Conservation (phyloP, 2,888 invertebrate genomes). For the Coenonympha glycerion region DNA sequence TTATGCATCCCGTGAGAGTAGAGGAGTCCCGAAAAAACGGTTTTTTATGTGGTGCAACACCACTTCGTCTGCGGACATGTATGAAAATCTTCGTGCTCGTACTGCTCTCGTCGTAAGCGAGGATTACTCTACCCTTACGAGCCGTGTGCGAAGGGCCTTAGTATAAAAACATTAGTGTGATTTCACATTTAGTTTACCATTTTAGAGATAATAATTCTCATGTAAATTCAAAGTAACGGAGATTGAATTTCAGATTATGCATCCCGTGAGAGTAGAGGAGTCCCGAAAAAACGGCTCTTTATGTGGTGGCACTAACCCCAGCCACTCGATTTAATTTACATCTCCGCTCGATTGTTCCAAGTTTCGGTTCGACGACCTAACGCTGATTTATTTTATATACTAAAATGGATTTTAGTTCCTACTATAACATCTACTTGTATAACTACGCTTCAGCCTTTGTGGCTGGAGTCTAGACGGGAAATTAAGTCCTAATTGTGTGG, state of each 20-base stretch:
- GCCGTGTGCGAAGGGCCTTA: too few species aligned
- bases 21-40: neutral
- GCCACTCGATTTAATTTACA: constrained; percentile 72
- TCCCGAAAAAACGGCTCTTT: constrained; percentile 1
- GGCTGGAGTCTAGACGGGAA: constrained; percentile 36
- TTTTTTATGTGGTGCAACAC: constrained; percentile 17
- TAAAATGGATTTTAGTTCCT: constrained; percentile 62
- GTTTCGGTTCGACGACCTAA: constrained; percentile 58
- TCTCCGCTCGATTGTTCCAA: constrained; percentile 65
- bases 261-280: neutral
- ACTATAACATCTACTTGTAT: too few species aligned
- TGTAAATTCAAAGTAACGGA: neutral
- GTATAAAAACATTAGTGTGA: too few species aligned
- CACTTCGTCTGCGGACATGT: too few species aligned
- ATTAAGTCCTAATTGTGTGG: constrained; percentile 12
- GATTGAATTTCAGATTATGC: neutral
- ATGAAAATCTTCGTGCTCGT: too few species aligned
- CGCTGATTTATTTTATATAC: constrained; percentile 62
- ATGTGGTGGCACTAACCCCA: constrained; percentile 19
- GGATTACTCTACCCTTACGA: too few species aligned
- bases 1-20: neutral
- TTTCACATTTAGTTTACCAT: too few species aligned
- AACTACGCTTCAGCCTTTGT: constrained; percentile 28
- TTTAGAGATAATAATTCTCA: neutral
- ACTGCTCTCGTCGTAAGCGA: too few species aligned